A percentile compares a stretch with the other conserved stretches of the same genome.
Evolutionary conservation across 2,797 vertebrate species (phyloP).

Genomic region (Semotilus atromaculatus): DNA sequence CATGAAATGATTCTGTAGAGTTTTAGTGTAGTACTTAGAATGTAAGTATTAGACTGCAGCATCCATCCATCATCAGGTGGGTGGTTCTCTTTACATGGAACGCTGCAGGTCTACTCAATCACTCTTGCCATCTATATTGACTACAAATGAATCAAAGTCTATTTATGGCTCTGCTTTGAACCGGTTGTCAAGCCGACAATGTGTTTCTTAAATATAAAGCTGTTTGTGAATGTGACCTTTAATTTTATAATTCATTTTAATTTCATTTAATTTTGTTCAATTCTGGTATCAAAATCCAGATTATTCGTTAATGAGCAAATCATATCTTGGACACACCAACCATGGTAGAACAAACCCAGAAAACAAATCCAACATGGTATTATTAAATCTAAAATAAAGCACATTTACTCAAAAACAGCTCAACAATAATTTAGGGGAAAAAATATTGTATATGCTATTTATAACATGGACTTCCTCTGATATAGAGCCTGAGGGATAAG

Average conservation of each 20-base stretch:
- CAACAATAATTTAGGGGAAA: not conserved
- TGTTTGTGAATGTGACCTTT: not conserved
- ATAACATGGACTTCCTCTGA: not conserved
- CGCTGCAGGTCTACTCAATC: slow-evolving; percentile 38
- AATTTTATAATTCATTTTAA: not conserved
- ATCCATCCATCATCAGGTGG: not conserved
- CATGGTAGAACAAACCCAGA: not conserved
- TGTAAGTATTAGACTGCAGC: not conserved
- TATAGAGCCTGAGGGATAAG: not conserved
- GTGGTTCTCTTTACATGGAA: slow-evolving; percentile 16
- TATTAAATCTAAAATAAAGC: not conserved
- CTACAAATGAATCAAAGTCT: slow-evolving; percentile 31
- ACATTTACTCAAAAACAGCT: not conserved
- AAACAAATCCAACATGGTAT: not conserved
- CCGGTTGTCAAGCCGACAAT: not conserved
- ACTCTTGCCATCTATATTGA: slow-evolving; percentile 34
- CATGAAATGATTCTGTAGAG: not conserved
- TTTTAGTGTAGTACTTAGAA: not conserved
- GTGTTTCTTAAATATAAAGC: not conserved
- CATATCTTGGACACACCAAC: not conserved
- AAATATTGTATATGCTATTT: not conserved
- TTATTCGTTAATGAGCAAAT: not conserved
- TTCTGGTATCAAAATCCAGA: not conserved
- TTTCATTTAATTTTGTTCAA: no score
- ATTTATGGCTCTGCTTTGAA: slow-evolving; percentile 24